These are phyloP conservation scores for Anser brachyrhynchus DNA, from an alignment of 2,113 vertebrate genomes.

Conservation along the genomic window DNA sequence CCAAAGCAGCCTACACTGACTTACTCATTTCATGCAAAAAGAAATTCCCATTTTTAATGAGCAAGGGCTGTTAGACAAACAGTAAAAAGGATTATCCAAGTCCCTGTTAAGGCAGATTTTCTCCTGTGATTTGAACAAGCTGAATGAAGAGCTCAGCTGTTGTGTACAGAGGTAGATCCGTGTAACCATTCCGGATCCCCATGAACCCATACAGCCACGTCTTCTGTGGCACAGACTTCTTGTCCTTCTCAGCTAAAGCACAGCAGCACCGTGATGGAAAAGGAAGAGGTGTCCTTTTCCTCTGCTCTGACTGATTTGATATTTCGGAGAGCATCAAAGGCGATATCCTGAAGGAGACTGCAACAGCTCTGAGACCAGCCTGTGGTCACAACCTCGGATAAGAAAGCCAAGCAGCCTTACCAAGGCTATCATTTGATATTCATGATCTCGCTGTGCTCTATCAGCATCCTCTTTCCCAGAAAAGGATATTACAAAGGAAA, in stretches of 20 bases:
- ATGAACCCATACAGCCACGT: fast-evolving
- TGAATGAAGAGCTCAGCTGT: neutral
- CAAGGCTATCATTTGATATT: neutral
- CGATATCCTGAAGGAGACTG: neutral
- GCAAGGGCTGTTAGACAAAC: neutral
- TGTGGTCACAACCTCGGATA: neutral
- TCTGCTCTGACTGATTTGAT: neutral
- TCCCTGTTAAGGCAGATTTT: neutral
- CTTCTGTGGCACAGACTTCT: neutral
- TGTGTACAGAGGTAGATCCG: neutral
- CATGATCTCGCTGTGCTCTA: neutral
- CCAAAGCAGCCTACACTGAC: neutral
- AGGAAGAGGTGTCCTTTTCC: neutral
- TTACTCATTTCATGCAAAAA: neutral
- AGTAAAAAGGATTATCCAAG: neutral
- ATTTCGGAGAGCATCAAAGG: neutral
- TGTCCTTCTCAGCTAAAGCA: fast-evolving
- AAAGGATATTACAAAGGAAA: neutral
- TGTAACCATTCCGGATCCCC: neutral
- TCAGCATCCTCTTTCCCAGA: neutral
- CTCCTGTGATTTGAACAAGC: neutral
- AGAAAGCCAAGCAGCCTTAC: neutral
- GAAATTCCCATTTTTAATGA: conserved; percentile 15
- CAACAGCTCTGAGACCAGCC: neutral
- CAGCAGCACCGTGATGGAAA: fast-evolving